Conservation (phyloP, 1,140 invertebrate species). For the Zaprionus tsacasi region DNA sequence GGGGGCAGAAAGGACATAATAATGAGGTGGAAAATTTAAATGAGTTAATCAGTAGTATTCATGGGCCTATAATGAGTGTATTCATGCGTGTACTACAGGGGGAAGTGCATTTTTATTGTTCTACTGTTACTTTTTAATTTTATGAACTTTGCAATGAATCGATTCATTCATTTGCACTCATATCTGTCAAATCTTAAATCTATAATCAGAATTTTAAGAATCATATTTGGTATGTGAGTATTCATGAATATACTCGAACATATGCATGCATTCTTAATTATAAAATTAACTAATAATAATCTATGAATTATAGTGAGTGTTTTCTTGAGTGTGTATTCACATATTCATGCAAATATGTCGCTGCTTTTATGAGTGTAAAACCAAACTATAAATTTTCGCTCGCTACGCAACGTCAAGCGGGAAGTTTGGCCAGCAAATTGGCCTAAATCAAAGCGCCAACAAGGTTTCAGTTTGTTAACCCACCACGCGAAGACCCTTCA, state of each 20-base stretch:
- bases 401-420: background rate
- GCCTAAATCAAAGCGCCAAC: constrained; percentile 22
- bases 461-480: constrained; percentile 28
- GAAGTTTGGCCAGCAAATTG: constrained; percentile 5
- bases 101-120: background rate
- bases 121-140: background rate
- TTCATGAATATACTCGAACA: too few species aligned
- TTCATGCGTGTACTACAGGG: background rate
- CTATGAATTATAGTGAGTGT: background rate
- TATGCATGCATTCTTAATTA: too few species aligned
- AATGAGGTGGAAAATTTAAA: background rate
- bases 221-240: too few species aligned
- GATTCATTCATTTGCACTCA: background rate
- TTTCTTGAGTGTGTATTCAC: background rate
- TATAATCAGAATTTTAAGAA: too few species aligned
- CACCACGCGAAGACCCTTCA: constrained; percentile 35
- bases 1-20: background rate
- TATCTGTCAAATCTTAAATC: too few species aligned
- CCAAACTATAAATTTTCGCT: background rate
- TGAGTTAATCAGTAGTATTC: constrained; percentile 1
- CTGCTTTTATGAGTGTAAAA: background rate
- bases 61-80: background rate
- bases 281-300: too few species aligned
- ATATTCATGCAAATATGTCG: background rate
- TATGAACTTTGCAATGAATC: background rate